These are phyloP conservation scores for Prochilodus magdalenae DNA, from an alignment of 2,113 vertebrate species.

Conservation along the genomic window DNA sequence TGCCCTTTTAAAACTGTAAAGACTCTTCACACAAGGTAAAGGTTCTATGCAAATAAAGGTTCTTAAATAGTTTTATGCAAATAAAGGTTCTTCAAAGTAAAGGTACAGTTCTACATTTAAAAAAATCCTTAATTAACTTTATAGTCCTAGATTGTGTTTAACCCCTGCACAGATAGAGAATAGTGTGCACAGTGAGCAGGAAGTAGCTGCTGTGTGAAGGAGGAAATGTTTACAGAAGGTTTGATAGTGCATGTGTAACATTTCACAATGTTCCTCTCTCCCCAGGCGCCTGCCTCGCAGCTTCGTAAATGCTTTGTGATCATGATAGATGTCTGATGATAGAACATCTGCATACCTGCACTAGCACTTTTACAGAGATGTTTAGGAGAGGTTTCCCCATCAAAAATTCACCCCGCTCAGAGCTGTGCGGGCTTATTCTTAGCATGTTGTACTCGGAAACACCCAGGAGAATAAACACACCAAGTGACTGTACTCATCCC, in stretches of 20 bases:
- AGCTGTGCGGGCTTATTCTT: neutral
- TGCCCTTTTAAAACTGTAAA: no score
- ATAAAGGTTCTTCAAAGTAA: no score
- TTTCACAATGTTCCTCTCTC: slow-evolving; percentile 59
- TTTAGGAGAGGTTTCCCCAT: slow-evolving; percentile 31
- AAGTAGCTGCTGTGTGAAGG: slow-evolving; percentile 41
- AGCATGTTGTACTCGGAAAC: slow-evolving; percentile 3
- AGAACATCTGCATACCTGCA: slow-evolving; percentile 43
- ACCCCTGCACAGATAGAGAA: slow-evolving; percentile 6
- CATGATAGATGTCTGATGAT: slow-evolving; percentile 78
- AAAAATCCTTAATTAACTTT: no score
- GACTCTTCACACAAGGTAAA: no score
- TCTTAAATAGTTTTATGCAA: no score
- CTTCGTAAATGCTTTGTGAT: slow-evolving; percentile 72
- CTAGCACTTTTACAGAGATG: slow-evolving; percentile 5
- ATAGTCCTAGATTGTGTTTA: slow-evolving; percentile 19
- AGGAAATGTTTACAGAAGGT: slow-evolving; percentile 65
- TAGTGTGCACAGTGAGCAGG: neutral
- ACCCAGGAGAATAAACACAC: slow-evolving; percentile 23
- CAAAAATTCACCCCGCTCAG: slow-evolving; percentile 31
- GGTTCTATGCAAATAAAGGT: no score
- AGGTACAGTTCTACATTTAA: no score
- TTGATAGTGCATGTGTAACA: slow-evolving; percentile 65
- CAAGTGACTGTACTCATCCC: neutral
- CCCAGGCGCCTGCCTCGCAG: slow-evolving; percentile 59